Conservation (phyloP, 2,113 vertebrate species). For the human (Homo sapiens) region GRCh38 chrX:93711001-93711500, state of each 20-base stretch:
- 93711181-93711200: conserved; percentile 78
- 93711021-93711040: conserved; percentile 70
- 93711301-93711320: conserved; percentile 81
- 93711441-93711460: conserved; percentile 33
- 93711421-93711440: conserved; percentile 40
- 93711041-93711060: conserved; percentile 63
- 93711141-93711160: conserved; percentile 82
- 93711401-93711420: conserved; percentile 57
- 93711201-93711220: conserved; percentile 88
- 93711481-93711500: conserved; percentile 58
- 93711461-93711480: conserved; percentile 58
- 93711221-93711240: conserved; percentile 83
- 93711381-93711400: conserved; percentile 29
- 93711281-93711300: conserved; percentile 85
- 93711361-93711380: conserved; percentile 1
- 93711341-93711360: conserved; percentile 46
- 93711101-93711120: conserved; percentile 76
- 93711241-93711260: conserved; percentile 82
- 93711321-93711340: conserved; percentile 79
- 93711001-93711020: conserved; percentile 81
- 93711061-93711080: conserved; percentile 73
- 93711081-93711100: conserved; percentile 74
- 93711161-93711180: conserved; percentile 84
- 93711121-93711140: conserved; percentile 73
- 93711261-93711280: conserved; percentile 78